Evolutionary conservation across 2,888 invertebrate species (phyloP).

Genomic region (Cheilosia scutellata): DNA sequence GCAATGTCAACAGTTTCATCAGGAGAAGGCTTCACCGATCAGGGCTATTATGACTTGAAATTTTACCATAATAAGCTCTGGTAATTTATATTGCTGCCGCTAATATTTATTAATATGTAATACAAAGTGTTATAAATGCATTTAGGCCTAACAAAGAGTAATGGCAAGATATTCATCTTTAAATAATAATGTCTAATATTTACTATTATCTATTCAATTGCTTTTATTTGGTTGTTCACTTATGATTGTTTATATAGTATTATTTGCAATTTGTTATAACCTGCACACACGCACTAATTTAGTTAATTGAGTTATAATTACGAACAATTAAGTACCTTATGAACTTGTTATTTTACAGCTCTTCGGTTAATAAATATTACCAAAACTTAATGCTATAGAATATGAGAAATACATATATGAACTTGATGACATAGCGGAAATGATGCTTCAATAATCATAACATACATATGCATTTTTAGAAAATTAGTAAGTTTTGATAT

Average conservation of each 20-base stretch:
- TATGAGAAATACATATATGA: slow-evolving; percentile 29
- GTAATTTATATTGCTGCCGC: slow-evolving; percentile 84
- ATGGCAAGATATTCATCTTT: slow-evolving; percentile 31
- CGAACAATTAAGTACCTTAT: slow-evolving; percentile 29
- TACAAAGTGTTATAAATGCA: slow-evolving; percentile 45
- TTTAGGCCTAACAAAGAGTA: slow-evolving; percentile 47
- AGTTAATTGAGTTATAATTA: slow-evolving; percentile 43
- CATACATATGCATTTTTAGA: slow-evolving; percentile 32
- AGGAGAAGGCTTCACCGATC: slow-evolving; percentile 86
- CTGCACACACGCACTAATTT: slow-evolving; percentile 62
- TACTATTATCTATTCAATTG: slow-evolving; percentile 15
- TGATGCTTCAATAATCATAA: slow-evolving; percentile 33
- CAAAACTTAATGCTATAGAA: slow-evolving; percentile 60
- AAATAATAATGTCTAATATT: slow-evolving; percentile 28
- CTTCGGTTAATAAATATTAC: slow-evolving; percentile 65
- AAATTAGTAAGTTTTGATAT: slow-evolving; percentile 32
- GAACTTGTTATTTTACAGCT: slow-evolving; percentile 68
- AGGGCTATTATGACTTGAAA: slow-evolving; percentile 90
- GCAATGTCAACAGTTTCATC: slow-evolving; percentile 82
- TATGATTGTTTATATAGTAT: slow-evolving; percentile 42
- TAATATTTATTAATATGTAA: background rate
- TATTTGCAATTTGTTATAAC: slow-evolving; percentile 70
- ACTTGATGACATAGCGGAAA: slow-evolving; percentile 41
- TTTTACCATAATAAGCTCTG: slow-evolving; percentile 92
- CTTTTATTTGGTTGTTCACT: slow-evolving; percentile 50